Conservation (phyloP, 2,888 invertebrate species). For the Hydropsyche betteni region DNA sequence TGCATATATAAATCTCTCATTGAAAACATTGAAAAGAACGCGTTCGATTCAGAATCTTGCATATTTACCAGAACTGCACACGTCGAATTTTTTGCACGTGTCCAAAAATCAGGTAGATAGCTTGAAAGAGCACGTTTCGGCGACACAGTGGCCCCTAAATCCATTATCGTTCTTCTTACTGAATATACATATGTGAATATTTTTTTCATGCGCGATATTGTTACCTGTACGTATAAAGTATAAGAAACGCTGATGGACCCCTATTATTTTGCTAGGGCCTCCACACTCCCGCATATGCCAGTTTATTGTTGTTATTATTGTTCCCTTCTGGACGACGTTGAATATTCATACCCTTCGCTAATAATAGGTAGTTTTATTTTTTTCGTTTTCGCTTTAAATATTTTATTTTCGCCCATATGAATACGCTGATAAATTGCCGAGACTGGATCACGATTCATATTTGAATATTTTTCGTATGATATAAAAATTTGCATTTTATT, state of each 20-base stretch:
- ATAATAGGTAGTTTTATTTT: conserved; percentile 43
- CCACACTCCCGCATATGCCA: conserved; percentile 45
- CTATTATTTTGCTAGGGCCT: conserved; percentile 48
- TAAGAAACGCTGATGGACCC: conserved; percentile 43
- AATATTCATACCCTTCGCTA: conserved; percentile 50
- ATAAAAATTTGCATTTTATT: no score
- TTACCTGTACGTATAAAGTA: not conserved
- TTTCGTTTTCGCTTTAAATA: conserved; percentile 3
- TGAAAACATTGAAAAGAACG: conserved; percentile 8
- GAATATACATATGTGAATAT: conserved; percentile 20
- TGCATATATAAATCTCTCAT: not conserved
- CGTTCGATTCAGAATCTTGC: not conserved
- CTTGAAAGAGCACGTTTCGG: conserved; percentile 48
- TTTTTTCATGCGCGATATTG: not conserved
- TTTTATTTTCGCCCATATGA: conserved; percentile 22
- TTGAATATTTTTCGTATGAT: not conserved
- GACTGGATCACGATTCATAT: not conserved
- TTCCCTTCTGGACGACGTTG: conserved; percentile 43
- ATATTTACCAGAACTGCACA: not conserved
- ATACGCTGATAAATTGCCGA: conserved; percentile 3
- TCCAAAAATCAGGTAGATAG: conserved; percentile 46
- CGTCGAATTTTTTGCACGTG: conserved; percentile 34
- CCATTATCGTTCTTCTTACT: conserved; percentile 49
- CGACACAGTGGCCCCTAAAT: conserved; percentile 51
- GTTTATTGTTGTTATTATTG: conserved; percentile 45